Evolutionary conservation across 2,113 vertebrate species (phyloP).

Genomic region (Tringa solitaria): DNA sequence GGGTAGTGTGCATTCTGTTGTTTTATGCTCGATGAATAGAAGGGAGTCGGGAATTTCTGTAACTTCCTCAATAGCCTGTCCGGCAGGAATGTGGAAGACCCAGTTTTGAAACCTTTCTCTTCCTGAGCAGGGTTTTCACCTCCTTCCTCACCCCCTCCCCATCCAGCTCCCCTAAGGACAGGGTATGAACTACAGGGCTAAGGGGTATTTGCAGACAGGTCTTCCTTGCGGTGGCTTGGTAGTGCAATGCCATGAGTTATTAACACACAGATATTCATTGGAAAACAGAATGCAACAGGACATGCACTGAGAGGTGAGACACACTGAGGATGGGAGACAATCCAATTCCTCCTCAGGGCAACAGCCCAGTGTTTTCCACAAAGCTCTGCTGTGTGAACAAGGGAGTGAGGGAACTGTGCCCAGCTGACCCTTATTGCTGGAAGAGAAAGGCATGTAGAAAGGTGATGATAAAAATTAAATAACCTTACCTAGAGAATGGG

Average conservation of each 20-base stretch:
- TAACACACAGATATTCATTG: background rate
- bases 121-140: background rate
- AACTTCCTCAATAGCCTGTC: background rate
- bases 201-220: background rate
- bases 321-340: background rate
- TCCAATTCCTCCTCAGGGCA: background rate
- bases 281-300: background rate
- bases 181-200: background rate
- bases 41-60: background rate
- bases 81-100: slow-evolving; percentile 32
- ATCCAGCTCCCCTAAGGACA: background rate
- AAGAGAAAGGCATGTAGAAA: background rate
- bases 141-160: background rate
- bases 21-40: background rate
- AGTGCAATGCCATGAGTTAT: background rate
- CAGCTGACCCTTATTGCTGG: background rate
- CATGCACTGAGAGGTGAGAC: background rate
- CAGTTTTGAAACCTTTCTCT: background rate
- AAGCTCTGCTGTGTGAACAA: background rate
- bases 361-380: background rate
- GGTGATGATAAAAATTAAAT: background rate
- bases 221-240: background rate
- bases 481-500: background rate
- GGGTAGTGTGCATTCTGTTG: background rate
- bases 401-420: background rate